These are phyloP conservation scores for Xanthia togata DNA, from an alignment of 2,888 invertebrate species.

Conservation along the genomic window DNA sequence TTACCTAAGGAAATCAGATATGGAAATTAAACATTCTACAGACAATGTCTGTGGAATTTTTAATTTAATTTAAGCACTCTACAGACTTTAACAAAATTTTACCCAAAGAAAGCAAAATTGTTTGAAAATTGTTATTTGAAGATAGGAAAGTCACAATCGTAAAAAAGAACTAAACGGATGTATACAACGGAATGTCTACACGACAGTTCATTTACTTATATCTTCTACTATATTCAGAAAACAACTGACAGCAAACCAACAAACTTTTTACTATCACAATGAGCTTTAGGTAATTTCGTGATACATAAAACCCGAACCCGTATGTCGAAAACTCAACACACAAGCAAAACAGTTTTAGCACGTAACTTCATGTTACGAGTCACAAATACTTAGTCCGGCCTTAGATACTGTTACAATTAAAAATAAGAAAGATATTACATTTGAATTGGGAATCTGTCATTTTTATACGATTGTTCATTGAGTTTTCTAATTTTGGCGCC, in stretches of 20 bases:
- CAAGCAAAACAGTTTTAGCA: conserved; percentile 36
- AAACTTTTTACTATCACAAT: not conserved
- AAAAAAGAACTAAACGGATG: no score
- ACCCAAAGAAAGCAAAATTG: not conserved
- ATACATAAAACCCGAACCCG: conserved; percentile 11
- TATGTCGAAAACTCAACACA: conserved; percentile 24
- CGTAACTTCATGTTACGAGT: conserved; percentile 26
- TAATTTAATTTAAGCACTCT: no score
- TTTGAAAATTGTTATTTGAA: not conserved
- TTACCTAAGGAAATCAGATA: no score
- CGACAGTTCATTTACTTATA: not conserved
- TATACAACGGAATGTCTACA: not conserved
- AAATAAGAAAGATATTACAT: no score
- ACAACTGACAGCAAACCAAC: not conserved
- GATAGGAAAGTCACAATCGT: not conserved
- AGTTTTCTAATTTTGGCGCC: no score
- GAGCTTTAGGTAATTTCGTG: not conserved
- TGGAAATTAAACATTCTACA: not conserved
- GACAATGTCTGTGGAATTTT: no score
- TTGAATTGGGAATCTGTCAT: no score
- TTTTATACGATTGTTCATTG: no score
- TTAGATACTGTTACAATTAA: no score
- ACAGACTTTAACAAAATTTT: no score
- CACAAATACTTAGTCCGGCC: no score
- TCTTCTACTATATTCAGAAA: not conserved